These are phyloP conservation scores for Micronycteris hirsuta DNA, from an alignment of 2,113 vertebrate genomes.

Conservation along the genomic window DNA sequence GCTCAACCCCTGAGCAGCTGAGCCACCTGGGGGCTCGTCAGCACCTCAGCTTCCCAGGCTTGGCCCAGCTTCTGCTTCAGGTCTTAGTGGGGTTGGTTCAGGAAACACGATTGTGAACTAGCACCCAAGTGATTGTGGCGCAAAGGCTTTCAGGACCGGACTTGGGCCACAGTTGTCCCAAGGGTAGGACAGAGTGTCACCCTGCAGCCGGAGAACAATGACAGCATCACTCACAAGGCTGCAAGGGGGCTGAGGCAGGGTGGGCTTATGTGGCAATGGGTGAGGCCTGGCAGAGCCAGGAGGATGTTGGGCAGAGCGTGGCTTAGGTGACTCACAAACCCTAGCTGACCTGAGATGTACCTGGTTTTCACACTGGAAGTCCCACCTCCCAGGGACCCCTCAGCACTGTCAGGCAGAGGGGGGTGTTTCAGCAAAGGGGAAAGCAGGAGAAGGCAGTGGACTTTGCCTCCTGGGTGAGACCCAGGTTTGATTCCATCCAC, in stretches of 20 bases:
- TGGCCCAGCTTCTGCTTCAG: background rate
- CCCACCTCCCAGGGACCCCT: background rate
- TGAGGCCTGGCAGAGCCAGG: background rate
- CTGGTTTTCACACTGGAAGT: background rate
- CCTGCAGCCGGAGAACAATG: background rate
- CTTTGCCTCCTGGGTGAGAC: background rate
- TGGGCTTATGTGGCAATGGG: background rate
- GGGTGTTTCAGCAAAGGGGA: background rate
- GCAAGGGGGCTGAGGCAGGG: background rate
- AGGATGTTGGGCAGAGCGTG: background rate
- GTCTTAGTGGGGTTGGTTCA: background rate
- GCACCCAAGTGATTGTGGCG: accelerated
- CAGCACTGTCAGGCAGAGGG: background rate
- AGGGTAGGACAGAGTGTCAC: background rate
- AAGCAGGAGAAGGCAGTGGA: background rate
- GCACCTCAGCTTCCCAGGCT: background rate
- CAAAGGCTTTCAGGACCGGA: background rate
- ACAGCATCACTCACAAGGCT: background rate
- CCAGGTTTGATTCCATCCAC: too few relatives aligned
- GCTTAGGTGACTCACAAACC: background rate
- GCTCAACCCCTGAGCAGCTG: background rate
- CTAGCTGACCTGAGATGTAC: background rate
- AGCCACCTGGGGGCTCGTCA: background rate
- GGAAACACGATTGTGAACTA: background rate
- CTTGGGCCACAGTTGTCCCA: background rate